Evolutionary conservation across 2,888 invertebrate genomes (phyloP).

Genomic region (Cataglyphis altisquamis): DNA sequence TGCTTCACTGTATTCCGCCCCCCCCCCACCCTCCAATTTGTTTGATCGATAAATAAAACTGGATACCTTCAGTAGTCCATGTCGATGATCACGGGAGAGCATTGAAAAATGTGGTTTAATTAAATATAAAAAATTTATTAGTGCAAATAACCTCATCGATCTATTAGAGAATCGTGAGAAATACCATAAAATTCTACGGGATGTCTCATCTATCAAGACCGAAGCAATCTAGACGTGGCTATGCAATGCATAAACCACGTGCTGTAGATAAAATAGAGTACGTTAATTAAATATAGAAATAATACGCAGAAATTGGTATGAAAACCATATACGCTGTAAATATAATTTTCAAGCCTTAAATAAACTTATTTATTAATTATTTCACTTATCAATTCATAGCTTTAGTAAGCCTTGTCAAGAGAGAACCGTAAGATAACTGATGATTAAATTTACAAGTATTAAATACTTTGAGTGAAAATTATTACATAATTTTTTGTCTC

Average conservation of each 20-base stretch:
- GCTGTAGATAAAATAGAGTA: conserved; percentile 8
- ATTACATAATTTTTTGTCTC: neutral
- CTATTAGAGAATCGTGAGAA: conserved; percentile 15
- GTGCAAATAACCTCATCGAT: conserved; percentile 6
- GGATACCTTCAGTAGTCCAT: conserved; percentile 32
- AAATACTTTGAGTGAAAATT: neutral
- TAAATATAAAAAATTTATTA: conserved; percentile 24
- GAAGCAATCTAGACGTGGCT: conserved; percentile 4
- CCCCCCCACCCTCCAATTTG: neutral
- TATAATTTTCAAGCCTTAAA: neutral
- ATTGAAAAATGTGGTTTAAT: neutral
- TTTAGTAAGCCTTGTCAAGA: neutral
- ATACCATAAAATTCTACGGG: conserved; percentile 12
- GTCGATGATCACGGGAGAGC: neutral
- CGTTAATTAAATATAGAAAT: conserved; percentile 12
- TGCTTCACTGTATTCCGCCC: neutral
- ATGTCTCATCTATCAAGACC: conserved; percentile 38
- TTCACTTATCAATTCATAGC: neutral
- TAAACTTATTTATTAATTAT: conserved; percentile 1
- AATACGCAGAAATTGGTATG: neutral
- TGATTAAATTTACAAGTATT: conserved; percentile 3
- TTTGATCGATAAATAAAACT: conserved; percentile 47
- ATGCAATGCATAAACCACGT: conserved; percentile 21
- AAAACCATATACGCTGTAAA: neutral
- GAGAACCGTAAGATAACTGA: neutral